Evolutionary conservation across 2,797 vertebrate species (phyloP), one percentile per base, ranked within the genome.

Genomic region (Arrhamphus sclerolepis): DNA sequence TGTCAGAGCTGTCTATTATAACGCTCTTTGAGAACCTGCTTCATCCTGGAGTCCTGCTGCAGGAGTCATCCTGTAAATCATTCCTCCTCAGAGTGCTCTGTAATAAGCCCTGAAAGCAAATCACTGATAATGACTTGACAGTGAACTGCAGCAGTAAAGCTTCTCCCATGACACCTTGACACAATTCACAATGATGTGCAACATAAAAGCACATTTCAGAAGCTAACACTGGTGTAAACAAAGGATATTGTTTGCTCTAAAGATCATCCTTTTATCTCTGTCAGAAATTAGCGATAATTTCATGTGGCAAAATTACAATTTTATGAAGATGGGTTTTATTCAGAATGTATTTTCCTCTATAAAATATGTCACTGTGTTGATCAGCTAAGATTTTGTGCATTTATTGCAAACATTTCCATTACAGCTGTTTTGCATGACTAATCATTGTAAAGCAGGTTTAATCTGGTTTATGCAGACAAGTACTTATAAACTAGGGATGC

Each of bases 71-170:
- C 63, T 64, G 66, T 75, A 78, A 77, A 82, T 82, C 80, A 78
- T 40, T 80, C 59, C 62, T 51, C 46, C 51, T 77, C 72, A 81
- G 81, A 87, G 82, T 64, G 66, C 78, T 81, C 74, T 8, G 75
- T 84, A 81, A 87, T 74, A 78, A 74, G 51, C 57, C 58, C 68
- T 77, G 75, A 82, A 83, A 82, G 77, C 68, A 82, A 78, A 80
- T 87, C 77, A 83, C 26, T 71, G 75, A 80, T 86, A 71, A 84
- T 63, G 79, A 82, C 73, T 87, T 72, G 62, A 70, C 64, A 55
- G 56, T 57, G 58, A 78, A 77, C 57, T 70, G 66, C 54, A 42
- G 64, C 57, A 21, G n/a, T 77, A 78, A 75, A 78, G 75, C 64
- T 61, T 68, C 56, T 73, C 72, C 18, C 17, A 52, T 78, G 77